Conservation (phyloP, 2,113 vertebrate genomes). For the Anser cygnoides region DNA sequence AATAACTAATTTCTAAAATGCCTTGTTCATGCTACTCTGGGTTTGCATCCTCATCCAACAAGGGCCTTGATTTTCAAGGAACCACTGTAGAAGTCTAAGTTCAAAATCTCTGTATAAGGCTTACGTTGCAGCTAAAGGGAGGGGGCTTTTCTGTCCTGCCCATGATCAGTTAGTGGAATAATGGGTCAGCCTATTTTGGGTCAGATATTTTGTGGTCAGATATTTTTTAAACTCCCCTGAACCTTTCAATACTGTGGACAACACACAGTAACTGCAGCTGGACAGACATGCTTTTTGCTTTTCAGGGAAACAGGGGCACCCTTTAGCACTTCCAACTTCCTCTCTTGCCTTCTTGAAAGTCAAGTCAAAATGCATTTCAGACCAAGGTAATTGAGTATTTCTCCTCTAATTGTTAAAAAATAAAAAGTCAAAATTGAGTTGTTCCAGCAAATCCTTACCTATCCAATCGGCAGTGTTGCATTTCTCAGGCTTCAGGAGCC, state of each 20-base stretch:
- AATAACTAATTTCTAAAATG: slow-evolving; percentile 25
- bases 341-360: background rate
- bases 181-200: background rate
- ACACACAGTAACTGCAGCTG: background rate
- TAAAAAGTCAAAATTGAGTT: background rate
- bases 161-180: background rate
- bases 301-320: background rate
- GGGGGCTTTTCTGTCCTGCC: background rate
- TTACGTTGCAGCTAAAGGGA: background rate
- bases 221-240: background rate
- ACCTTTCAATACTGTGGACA: background rate
- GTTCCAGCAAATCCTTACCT: background rate
- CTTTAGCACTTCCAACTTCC: background rate
- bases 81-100: background rate
- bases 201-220: too few relatives aligned
- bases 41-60: background rate
- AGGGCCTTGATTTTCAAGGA: background rate
- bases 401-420: background rate
- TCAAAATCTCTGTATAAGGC: background rate
- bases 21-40: background rate
- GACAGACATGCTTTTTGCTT: background rate
- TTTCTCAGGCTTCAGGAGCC: background rate
- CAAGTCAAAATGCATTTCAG: background rate
- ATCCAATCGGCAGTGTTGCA: background rate
- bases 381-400: background rate